Conservation (phyloP, 2,797 vertebrate species). For the Chlorospingus flavigularis region DNA sequence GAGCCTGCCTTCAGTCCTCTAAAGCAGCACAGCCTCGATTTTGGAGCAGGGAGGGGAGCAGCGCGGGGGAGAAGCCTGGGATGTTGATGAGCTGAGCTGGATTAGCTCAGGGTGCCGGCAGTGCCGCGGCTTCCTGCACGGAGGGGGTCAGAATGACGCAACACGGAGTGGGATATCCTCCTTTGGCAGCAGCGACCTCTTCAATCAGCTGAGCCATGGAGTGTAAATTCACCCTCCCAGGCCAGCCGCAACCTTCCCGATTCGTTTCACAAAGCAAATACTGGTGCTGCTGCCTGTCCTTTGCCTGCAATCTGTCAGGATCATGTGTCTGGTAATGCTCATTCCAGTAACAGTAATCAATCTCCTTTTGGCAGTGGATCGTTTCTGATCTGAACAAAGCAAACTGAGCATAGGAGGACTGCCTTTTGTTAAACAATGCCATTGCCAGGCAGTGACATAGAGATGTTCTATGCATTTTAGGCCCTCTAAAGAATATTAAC, state of each 20-base stretch:
- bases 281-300: neutral
- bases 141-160: conserved; percentile 8
- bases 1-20: neutral
- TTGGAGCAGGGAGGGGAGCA: rapidly evolving
- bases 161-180: conserved; percentile 14
- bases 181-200: conserved; percentile 47
- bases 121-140: neutral
- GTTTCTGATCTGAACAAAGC: conserved; percentile 18
- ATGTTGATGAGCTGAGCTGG: neutral
- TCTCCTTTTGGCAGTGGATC: conserved; percentile 16
- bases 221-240: conserved; percentile 27
- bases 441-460: neutral
- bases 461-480: rapidly evolving
- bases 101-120: neutral
- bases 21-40: neutral
- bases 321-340: neutral
- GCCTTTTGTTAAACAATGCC: neutral
- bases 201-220: conserved; percentile 45
- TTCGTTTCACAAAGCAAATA: conserved; percentile 19
- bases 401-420: neutral
- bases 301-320: conserved; percentile 20
- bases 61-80: neutral
- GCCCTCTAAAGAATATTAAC: neutral
- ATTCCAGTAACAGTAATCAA: conserved; percentile 15
- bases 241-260: neutral